Evolutionary conservation across 1,140 invertebrate genomes (phyloP).

Genomic region (Tetraneura akinire): DNA sequence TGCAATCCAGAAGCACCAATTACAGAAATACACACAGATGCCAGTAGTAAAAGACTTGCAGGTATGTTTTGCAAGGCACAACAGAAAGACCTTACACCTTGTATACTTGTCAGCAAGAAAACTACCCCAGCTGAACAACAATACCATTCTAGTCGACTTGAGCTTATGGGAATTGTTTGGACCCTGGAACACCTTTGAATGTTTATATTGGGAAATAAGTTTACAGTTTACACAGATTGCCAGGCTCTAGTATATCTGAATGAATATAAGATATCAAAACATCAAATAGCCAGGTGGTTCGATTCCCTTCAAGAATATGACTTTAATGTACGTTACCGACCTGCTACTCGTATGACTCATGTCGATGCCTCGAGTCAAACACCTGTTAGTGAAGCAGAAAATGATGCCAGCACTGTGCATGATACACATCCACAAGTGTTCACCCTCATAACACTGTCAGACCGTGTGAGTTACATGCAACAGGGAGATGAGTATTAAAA

Average conservation of each 20-base stretch:
- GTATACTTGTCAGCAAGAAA: conserved; percentile 18
- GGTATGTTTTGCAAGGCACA: not conserved
- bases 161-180: conserved; percentile 20
- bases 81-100: not conserved
- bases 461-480: too few relatives aligned
- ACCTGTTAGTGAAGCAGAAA: not conserved
- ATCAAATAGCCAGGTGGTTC: conserved; percentile 57
- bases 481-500: too few relatives aligned
- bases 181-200: not conserved
- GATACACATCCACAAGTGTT: too few relatives aligned
- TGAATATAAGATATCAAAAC: conserved; percentile 53
- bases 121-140: not conserved
- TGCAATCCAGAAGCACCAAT: conserved; percentile 8
- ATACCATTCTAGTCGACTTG: conserved; percentile 19
- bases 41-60: not conserved
- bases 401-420: too few relatives aligned
- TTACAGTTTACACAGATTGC: conserved; percentile 2
- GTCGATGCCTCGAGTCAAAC: conserved; percentile 58
- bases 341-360: conserved; percentile 56
- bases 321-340: conserved; percentile 55
- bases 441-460: too few relatives aligned
- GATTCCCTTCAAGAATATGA: conserved; percentile 56
- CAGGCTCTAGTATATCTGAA: conserved; percentile 28
- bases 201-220: conserved; percentile 4
- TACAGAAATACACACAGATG: conserved; percentile 47